These are phyloP conservation scores for Ladona fulva DNA, from an alignment of 1,140 invertebrate genomes.

Conservation along the genomic window DNA sequence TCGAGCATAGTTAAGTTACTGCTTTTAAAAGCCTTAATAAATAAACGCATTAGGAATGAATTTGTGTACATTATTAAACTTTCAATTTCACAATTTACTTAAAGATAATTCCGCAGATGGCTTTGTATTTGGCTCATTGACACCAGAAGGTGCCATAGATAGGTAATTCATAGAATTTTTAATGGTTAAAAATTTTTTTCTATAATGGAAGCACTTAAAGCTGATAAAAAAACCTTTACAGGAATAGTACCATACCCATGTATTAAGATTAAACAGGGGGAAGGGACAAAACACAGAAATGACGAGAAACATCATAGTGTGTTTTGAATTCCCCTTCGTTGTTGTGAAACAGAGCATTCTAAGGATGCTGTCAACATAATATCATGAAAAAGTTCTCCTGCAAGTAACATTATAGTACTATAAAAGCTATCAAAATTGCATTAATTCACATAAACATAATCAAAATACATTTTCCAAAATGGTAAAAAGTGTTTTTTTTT, in stretches of 20 bases:
- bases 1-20: background rate
- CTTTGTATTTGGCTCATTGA: conserved; percentile 81
- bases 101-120: conserved; percentile 64
- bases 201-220: background rate
- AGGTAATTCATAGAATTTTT: conserved; percentile 41
- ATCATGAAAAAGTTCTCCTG: background rate
- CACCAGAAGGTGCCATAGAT: conserved; percentile 54
- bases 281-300: background rate
- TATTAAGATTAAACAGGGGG: background rate
- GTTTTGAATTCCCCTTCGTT: background rate
- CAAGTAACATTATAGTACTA: no score
- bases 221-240: background rate
- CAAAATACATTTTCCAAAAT: no score
- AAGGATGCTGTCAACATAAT: background rate
- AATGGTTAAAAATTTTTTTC: background rate
- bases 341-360: background rate
- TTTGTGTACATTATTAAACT: background rate
- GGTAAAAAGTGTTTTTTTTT: no score
- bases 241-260: background rate
- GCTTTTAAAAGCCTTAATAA: background rate
- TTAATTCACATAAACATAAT: no score
- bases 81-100: conserved; percentile 33
- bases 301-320: background rate
- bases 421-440: no score
- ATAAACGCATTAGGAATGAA: background rate